These are phyloP conservation scores for Ecliptopera silaceata DNA, from an alignment of 2,888 invertebrate genomes.

Conservation along the genomic window DNA sequence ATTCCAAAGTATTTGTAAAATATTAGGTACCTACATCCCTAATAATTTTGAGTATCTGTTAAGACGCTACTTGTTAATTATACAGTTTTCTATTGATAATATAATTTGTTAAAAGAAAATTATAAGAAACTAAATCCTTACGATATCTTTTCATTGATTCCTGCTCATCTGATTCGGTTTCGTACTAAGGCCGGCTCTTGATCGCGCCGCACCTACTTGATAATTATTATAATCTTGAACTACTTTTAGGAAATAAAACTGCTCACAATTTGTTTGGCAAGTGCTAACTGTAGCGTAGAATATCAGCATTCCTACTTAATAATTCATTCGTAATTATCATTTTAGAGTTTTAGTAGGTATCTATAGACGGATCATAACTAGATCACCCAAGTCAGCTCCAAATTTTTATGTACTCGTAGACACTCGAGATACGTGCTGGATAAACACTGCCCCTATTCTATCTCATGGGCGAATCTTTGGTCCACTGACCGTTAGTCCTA, in stretches of 20 bases:
- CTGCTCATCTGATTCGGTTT: conserved; percentile 29
- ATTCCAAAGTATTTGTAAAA: conserved; percentile 83
- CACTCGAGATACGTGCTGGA: too few species aligned
- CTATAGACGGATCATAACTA: too few species aligned
- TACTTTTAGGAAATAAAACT: conserved; percentile 58
- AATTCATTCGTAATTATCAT: conserved; percentile 22
- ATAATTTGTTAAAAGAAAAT: conserved; percentile 84
- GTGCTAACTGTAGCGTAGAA: conserved; percentile 20
- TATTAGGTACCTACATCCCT: conserved; percentile 78
- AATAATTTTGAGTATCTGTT: conserved; percentile 82
- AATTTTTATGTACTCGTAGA: too few species aligned
- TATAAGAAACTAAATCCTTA: conserved; percentile 83
- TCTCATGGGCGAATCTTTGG: too few species aligned
- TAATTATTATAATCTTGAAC: conserved; percentile 77
- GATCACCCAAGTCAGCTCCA: too few species aligned
- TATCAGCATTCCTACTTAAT: background rate
- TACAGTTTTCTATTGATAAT: conserved; percentile 84
- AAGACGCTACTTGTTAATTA: conserved; percentile 83
- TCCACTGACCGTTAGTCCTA: too few species aligned
- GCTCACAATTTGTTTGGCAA: conserved; percentile 27
- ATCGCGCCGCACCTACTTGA: conserved; percentile 48
- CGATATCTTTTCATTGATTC: conserved; percentile 60
- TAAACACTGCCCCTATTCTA: too few species aligned
- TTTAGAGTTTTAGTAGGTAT: background rate
- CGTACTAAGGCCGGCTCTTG: conserved; percentile 21